Conservation (phyloP, 2,888 invertebrate genomes). For the Andrena chrysosceles region DNA sequence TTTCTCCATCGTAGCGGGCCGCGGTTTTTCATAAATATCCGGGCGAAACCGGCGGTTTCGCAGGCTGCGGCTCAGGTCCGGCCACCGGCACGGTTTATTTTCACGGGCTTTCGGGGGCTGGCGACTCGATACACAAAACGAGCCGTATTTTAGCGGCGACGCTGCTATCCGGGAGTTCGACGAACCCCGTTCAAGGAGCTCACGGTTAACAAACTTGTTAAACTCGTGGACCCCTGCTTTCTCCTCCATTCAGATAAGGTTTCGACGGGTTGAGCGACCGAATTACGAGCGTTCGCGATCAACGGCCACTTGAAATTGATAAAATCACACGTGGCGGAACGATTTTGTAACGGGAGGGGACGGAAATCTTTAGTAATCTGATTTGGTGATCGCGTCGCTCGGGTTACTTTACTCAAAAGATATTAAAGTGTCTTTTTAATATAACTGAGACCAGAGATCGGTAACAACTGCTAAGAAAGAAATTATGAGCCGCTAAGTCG, state of each 20-base stretch:
- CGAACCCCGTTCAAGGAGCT: slow-evolving; percentile 28
- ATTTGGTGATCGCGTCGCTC: neutral
- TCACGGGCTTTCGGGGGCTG: slow-evolving; percentile 54
- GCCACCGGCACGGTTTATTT: slow-evolving; percentile 67
- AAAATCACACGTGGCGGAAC: neutral
- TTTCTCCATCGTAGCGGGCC: slow-evolving; percentile 60
- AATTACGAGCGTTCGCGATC: slow-evolving; percentile 21
- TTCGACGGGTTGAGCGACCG: slow-evolving; percentile 33
- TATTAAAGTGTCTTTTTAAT: no score
- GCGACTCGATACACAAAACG: slow-evolving; percentile 56
- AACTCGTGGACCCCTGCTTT: slow-evolving; percentile 49
- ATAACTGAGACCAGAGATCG: neutral
- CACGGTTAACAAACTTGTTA: slow-evolving; percentile 59
- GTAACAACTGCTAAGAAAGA: neutral
- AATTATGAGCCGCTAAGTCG: neutral
- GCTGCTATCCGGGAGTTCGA: slow-evolving; percentile 51
- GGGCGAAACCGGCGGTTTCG: slow-evolving; percentile 56
- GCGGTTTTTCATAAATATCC: slow-evolving; percentile 70
- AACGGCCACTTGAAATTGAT: slow-evolving; percentile 7
- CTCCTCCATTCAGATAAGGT: slow-evolving; percentile 44
- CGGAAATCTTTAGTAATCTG: neutral
- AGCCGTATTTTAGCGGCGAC: slow-evolving; percentile 52
- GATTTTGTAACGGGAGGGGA: neutral
- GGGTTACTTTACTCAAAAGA: neutral
- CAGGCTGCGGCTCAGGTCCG: slow-evolving; percentile 3